Conservation (phyloP, 2,113 vertebrate species). For the Macroglossus sobrinus region DNA sequence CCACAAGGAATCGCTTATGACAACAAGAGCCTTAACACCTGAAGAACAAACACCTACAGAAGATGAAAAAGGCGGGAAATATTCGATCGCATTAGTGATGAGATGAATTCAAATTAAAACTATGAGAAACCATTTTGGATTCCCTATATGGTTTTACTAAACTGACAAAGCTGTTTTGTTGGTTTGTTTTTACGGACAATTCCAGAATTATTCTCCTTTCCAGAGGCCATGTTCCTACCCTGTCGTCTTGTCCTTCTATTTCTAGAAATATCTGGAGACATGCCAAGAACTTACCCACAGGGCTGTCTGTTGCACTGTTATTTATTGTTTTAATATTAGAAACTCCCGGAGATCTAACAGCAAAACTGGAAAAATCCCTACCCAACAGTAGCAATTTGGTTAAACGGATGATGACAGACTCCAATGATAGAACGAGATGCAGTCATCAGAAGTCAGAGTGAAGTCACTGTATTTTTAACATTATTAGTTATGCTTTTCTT, state of each 20-base stretch:
- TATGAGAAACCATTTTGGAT: not conserved
- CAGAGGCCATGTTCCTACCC: not conserved
- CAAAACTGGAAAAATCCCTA: not conserved
- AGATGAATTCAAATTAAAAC: not conserved
- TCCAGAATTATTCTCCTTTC: no score
- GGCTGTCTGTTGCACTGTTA: not conserved
- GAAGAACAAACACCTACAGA: not conserved
- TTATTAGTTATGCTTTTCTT: not conserved
- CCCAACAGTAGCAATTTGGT: not conserved
- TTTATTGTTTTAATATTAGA: not conserved
- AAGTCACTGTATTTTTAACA: not conserved
- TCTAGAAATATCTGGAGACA: not conserved
- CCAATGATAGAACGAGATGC: no score
- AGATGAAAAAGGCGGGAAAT: not conserved
- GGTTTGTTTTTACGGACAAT: not conserved
- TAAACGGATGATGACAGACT: no score
- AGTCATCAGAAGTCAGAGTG: not conserved
- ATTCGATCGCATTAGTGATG: not conserved
- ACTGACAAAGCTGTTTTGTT: not conserved
- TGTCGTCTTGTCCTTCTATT: not conserved
- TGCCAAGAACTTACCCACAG: not conserved
- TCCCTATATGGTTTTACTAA: not conserved
- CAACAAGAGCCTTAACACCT: rapidly evolving
- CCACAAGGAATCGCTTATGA: not conserved
- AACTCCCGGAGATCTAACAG: not conserved